Conservation (phyloP, 1,140 invertebrate species). For the Latrodectus geometricus region DNA sequence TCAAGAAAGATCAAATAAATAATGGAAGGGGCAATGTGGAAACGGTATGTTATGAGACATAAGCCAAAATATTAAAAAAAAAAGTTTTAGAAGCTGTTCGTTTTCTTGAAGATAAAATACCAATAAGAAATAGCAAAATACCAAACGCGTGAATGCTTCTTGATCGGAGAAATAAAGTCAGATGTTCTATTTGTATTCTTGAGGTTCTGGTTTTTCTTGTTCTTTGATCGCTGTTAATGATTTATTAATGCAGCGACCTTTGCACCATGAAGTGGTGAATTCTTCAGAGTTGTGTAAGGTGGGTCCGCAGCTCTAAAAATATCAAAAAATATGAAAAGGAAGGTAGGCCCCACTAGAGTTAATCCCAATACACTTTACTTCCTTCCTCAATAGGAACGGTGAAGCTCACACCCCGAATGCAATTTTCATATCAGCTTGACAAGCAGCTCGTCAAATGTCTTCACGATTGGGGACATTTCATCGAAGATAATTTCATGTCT, state of each 20-base stretch:
- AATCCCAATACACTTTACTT: not conserved
- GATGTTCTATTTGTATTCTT: constrained; percentile 25
- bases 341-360: not conserved
- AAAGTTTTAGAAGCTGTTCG: too few relatives aligned
- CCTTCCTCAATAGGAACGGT: not conserved
- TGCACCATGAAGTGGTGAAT: constrained; percentile 5
- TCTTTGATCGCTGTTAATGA: constrained; percentile 49
- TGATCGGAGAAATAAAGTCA: constrained; percentile 35
- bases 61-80: too few relatives aligned
- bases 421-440: not conserved
- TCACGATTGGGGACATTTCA: not conserved
- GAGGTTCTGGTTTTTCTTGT: constrained; percentile 54
- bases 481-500: not conserved
- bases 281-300: not conserved
- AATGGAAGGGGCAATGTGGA: not conserved
- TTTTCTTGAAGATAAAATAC: not conserved
- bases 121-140: not conserved
- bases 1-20: constrained; percentile 27
- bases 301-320: constrained; percentile 1
- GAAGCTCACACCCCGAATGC: not conserved
- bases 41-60: too few relatives aligned
- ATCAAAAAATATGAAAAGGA: not conserved
- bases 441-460: not conserved
- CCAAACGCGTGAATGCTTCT: not conserved
- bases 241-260: constrained; percentile 56